Percentiles rank a stretch among this genome's conserved stretches.
These are phyloP conservation scores for Herpailurus yagouaroundi DNA, from an alignment of 2,113 vertebrate genomes.

Conservation along the genomic window DNA sequence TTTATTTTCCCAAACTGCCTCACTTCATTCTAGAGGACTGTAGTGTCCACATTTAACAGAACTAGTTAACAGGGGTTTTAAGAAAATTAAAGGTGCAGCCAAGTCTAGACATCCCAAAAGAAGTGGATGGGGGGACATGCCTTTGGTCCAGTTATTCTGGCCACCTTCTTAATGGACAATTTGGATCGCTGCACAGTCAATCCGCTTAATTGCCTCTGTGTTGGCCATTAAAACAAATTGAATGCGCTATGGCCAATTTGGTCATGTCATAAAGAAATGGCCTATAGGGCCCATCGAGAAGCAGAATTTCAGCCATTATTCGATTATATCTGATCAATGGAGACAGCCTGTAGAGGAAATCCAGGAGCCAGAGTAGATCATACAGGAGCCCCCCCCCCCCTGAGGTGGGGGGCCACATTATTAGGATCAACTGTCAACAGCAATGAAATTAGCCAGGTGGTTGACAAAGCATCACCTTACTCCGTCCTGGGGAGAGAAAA, in stretches of 20 bases:
- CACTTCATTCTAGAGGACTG: slow-evolving; percentile 6
- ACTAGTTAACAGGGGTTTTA: slow-evolving; percentile 65
- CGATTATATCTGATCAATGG: slow-evolving; percentile 74
- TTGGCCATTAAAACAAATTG: slow-evolving; percentile 82
- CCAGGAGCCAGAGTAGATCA: slow-evolving; percentile 64
- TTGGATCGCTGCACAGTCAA: slow-evolving; percentile 79
- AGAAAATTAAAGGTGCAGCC: slow-evolving; percentile 66
- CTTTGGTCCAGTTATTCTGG: slow-evolving; percentile 63
- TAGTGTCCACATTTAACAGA: slow-evolving; percentile 28
- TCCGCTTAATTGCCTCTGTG: slow-evolving; percentile 78
- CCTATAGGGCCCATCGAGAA: slow-evolving; percentile 69
- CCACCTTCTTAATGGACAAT: slow-evolving; percentile 80
- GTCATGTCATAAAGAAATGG: slow-evolving; percentile 80
- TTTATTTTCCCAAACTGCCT: slow-evolving; percentile 20
- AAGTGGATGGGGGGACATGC: slow-evolving; percentile 35
- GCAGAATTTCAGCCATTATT: slow-evolving; percentile 74
- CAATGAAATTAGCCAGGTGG: slow-evolving; percentile 59
- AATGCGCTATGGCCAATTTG: slow-evolving; percentile 78
- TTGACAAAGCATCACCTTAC: slow-evolving; percentile 67
- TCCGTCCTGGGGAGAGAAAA: slow-evolving; percentile 45
- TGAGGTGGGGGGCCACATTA: too few relatives aligned
- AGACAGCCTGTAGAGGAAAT: slow-evolving; percentile 57
- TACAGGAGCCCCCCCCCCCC: neutral
- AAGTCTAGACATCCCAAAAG: slow-evolving; percentile 72
- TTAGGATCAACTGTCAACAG: slow-evolving; percentile 57